Conservation (phyloP, 2,797 vertebrate species). For the Arnoldichthys spilopterus region DNA sequence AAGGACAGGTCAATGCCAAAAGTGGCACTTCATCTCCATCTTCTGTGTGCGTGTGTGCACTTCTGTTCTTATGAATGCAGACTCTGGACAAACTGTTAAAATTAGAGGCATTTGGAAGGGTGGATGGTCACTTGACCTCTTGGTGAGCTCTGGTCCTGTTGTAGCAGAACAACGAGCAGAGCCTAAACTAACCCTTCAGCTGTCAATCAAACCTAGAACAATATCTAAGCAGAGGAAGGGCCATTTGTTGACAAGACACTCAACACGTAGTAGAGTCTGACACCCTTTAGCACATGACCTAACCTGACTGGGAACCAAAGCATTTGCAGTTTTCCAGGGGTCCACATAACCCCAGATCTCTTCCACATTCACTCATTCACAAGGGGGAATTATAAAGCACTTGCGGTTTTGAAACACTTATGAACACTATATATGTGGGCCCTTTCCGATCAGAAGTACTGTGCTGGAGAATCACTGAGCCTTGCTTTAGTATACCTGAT, state of each 20-base stretch:
- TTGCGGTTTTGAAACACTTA: not conserved
- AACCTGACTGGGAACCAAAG: not conserved
- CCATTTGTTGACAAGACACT: slow-evolving; percentile 66
- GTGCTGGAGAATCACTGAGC: no score
- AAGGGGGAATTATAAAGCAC: not conserved
- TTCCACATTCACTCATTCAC: not conserved
- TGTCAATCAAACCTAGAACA: slow-evolving; percentile 62
- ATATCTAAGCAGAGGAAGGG: slow-evolving; percentile 71
- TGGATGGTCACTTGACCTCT: slow-evolving; percentile 67
- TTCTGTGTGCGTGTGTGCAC: not conserved
- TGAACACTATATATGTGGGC: no score
- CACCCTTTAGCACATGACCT: slow-evolving; percentile 1
- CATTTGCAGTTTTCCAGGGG: not conserved
- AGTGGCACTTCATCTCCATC: slow-evolving; percentile 49
- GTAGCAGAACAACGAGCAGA: slow-evolving; percentile 45
- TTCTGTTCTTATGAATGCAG: not conserved
- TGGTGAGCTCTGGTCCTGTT: slow-evolving; percentile 43
- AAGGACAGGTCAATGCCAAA: slow-evolving; percentile 49
- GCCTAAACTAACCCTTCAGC: slow-evolving; percentile 62
- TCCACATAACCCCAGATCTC: not conserved
- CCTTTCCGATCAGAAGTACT: no score
- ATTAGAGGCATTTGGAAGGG: slow-evolving; percentile 39
- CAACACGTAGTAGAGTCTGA: slow-evolving; percentile 23
- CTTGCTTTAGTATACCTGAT: no score
- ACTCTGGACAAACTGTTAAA: slow-evolving; percentile 44